Evolutionary conservation across 2,113 vertebrate genomes (phyloP), one percentile per base, ranked within the genome.

Genomic region (Polypterus senegalus): DNA sequence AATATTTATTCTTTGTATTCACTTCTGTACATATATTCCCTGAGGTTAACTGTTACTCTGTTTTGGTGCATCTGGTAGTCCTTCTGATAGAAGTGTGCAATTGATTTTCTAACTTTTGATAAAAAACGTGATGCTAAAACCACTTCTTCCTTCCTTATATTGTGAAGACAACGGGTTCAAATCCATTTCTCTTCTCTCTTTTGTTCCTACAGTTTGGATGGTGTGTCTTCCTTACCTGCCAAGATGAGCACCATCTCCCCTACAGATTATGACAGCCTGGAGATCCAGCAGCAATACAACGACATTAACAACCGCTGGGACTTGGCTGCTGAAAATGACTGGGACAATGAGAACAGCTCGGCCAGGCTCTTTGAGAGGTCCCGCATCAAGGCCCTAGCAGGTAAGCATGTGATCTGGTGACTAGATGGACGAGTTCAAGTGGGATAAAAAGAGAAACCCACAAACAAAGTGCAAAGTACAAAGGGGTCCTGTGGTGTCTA

Each of bases 261-360:
- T 43, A 95, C 92, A 1, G 91, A 95, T 81, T 95, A 89, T 9
- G 92, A 95, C 84, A 92, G 86, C 73, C 78, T 94, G 81, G 92
- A 96, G 81, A 96, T 94, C 77, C 92, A 96, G 78, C 92, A 94
- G 78, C 92, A 96, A 72, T 96, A 94, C 66, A 94, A 91, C 2
- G 92, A 96, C 77, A 91, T 94, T 80, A 96, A 96, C 77, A 96
- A 96, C 78, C 91, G 92, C 73, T 96, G 92, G 92, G 92, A 96
- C 69, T 80, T 91, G 67, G 85, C 86, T 43, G 85, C 88, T 0
- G 92, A 93, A 68, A 83, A 88, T 0, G 92, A 94, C 69, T 96
- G 92, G 92, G 92, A 94, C 69, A 93, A 94, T 68, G 92, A 94
- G 80, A 93, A 91, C 86, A 94, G 92, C 76, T 96, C 92, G 0